Evolutionary conservation across 30 jellyfish, hydroid and myxozoan species (phyloP).

Genomic region (Phacellophora camtschatica): DNA sequence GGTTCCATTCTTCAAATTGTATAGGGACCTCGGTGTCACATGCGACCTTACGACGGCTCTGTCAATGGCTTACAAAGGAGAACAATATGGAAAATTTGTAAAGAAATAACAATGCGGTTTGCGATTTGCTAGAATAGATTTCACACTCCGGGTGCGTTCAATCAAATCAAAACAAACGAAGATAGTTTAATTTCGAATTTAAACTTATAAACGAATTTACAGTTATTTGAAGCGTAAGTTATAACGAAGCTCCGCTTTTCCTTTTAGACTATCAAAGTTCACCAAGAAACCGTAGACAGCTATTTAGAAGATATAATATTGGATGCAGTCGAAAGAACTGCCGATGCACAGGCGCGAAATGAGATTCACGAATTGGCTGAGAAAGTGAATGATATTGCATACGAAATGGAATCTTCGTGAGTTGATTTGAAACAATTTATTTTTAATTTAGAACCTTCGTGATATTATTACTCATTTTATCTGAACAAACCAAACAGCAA

Average conservation of each 20-base stretch:
- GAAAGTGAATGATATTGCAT: slow-evolving; percentile 86
- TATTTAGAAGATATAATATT: slow-evolving; percentile 78
- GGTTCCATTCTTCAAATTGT: too few species aligned
- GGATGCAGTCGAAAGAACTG: slow-evolving; percentile 82
- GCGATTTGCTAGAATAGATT: too few species aligned
- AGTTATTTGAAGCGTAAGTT: neutral
- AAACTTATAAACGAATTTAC: neutral
- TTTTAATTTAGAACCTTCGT: neutral
- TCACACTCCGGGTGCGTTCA: too few species aligned
- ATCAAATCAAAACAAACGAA: too few species aligned
- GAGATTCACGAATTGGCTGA: slow-evolving; percentile 89
- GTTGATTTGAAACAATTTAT: neutral
- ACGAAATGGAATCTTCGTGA: slow-evolving; percentile 92
- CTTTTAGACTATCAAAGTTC: slow-evolving; percentile 81
- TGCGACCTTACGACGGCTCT: too few species aligned
- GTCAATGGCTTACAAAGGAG: too few species aligned
- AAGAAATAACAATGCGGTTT: too few species aligned
- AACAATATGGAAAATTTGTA: too few species aligned
- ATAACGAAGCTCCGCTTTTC: neutral
- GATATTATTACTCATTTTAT: too few species aligned
- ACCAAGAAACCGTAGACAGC: slow-evolving; percentile 97
- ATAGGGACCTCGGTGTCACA: too few species aligned
- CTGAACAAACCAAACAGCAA: too few species aligned
- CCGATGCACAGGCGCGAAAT: slow-evolving; percentile 92
- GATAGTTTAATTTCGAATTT: neutral